Evolutionary conservation across 2,113 vertebrate species (phyloP), one percentile per base, ranked within the genome.

Genomic region (Tetrax tetrax): DNA sequence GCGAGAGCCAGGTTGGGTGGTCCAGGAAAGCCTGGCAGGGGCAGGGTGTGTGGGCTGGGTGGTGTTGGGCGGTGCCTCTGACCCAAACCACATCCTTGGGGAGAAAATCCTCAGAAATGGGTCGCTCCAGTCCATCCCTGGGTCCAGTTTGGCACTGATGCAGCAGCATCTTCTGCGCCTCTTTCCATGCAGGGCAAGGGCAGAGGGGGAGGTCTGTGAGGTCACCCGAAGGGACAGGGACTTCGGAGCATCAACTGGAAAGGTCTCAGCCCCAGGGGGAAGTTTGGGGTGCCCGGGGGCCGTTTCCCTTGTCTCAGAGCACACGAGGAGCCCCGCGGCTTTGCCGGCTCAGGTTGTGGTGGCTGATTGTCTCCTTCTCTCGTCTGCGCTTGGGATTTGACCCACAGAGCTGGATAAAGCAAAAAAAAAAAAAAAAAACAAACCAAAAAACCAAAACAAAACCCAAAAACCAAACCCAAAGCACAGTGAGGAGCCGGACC

Each of bases 291-390:
- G 21, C 50, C 24, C 1, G 2, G 51, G 37, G 72, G 51, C 21
- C 2, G 1, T 70, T 93, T 82, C 16, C 72, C 90, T 94, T 92
- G 87, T 95, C 66, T 70, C 93, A 96, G 95, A 88, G 96, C 61
- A 82, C 35, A 24, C 0, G 1, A 61, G 57, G 50, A 83, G 47
- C 63, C 89, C 63, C 2, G 1, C 1, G 14, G 71, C 35, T 81
- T 33, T 45, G 90, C 92, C 19, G 12, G 88, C 83, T 71, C 89
- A 65, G 92, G 65, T 80, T 2, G 1, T n/a, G 56, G 72, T 12
- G 51, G 65, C 74, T 98, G 97, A 98, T 98, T 98, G 98, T 98
- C 98, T 97, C 87, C 96, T 79, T 83, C 93, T 96, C 94, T 95
- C 53, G 31, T 91, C 93, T 95, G 90, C 85, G 41, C 96, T 97